A percentile compares a stretch with the other conserved stretches of the same genome.
Evolutionary conservation across 2,113 vertebrate genomes (phyloP).

Genomic region (Eclectus roratus): DNA sequence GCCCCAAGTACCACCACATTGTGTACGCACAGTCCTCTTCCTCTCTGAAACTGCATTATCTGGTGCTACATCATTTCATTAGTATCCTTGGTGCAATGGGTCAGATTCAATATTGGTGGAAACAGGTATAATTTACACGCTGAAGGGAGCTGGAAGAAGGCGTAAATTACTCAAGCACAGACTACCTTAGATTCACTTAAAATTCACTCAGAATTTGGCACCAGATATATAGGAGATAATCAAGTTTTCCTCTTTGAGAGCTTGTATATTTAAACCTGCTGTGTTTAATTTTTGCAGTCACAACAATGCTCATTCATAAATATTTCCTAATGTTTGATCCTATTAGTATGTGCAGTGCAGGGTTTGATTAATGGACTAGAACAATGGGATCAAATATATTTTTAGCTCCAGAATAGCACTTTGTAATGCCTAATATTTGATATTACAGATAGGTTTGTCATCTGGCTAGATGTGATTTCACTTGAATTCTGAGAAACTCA

Average conservation of each 20-base stretch:
- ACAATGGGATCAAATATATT: slow-evolving; percentile 37
- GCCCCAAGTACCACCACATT: fast-evolving
- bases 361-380: slow-evolving; percentile 34
- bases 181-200: slow-evolving; percentile 12
- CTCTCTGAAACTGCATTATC: background rate
- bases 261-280: slow-evolving; percentile 39
- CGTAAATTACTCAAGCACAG: slow-evolving; percentile 48
- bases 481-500: slow-evolving; percentile 16
- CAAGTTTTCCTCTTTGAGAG: slow-evolving; percentile 40
- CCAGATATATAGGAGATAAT: slow-evolving; percentile 35
- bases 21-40: background rate
- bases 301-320: slow-evolving; percentile 63
- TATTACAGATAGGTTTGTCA: slow-evolving; percentile 27
- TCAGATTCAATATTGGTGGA: background rate
- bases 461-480: background rate
- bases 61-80: background rate
- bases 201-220: slow-evolving; percentile 46
- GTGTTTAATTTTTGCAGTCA: slow-evolving; percentile 59
- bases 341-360: background rate
- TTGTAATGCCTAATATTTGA: slow-evolving; percentile 48
- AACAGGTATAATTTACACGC: background rate
- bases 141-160: slow-evolving; percentile 6
- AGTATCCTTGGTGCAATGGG: background rate
- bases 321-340: slow-evolving; percentile 31
- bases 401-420: slow-evolving; percentile 11